Base-by-base conservation (phyloP, 2,888 invertebrate species). In the Agrochola litura region DNA sequence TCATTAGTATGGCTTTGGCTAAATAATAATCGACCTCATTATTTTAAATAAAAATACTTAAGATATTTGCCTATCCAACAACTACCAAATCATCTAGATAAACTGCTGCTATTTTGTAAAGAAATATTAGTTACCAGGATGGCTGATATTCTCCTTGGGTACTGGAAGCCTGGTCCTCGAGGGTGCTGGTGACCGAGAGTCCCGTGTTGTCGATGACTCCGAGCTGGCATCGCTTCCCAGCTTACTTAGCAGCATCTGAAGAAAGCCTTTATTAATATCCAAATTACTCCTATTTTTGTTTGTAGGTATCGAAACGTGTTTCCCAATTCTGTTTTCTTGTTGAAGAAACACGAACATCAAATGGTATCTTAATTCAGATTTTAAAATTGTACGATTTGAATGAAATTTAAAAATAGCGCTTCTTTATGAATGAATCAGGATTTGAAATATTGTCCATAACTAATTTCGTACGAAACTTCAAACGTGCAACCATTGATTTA, bases 181-280 rank as follows among this genome's bases (percentile, higher is more conserved):
- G 0, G 94, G 91, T 1, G 92, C 94, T 12, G 96, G 96, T 0
- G 96, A 96, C 3, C 94, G 92, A 0, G 95, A 94, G 77, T 96
- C 96, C 10, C 93, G 89, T 4, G 91, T 88, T 0, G 92, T 92
- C 0, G 96, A 96, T 0, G 96, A 95, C 69, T 96, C 96, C 0
- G 96, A 96, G 71, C 95, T 94, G 0, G 97, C 97, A 79, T 98
- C 98, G 68, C 97, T 97, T 0, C 98, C 98, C 30, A 98, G 93
- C 86, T 98, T 97, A 87, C 97, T 97, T 22, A 98, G 96, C 84
- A 98, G 94, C 97, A 98, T 97, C 98, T 98, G 92, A n/a, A 81
- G 61, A 30, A 58, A 72, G 54, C 16, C 0, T 19, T 41, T 58
- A 10, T 65, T 19, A 58, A 4, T 49, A 56, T 63, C 9, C 25